Base-by-base conservation (phyloP, 1,140 invertebrate species). In the Drosophila chauvacae region DNA sequence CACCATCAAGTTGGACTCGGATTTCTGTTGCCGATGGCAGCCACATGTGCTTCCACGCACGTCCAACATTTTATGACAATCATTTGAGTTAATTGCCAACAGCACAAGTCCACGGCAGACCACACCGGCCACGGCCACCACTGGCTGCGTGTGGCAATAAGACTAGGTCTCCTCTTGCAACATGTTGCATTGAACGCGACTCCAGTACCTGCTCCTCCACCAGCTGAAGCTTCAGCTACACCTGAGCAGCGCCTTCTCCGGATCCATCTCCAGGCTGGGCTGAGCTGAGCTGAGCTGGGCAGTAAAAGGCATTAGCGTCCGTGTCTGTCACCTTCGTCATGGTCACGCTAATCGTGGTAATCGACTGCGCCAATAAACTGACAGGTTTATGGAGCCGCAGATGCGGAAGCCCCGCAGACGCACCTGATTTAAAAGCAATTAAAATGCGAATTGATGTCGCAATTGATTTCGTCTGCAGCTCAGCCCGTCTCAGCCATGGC, bases 241-340 rank as follows among this genome's bases (percentile, higher is more conserved):
- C 33, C 53, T 55, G 30, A 57, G 47, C 64, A 6, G 13, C 37
- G 30, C 37, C 65, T 30, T 23, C 56, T n/a, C 41, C 23, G 42
- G 45, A 18, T 63, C 45, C 65, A 63, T 39, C 51, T 48, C 39
- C 66, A 42, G 13, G 20, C 28, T 28, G 26, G 30, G 20, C 28
- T 28, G 26, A 23, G 10, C 59, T 35, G 28, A 30, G 30, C 45
- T 65, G 66, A 70, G 66, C 62, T 70, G 66, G 53, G 53, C 60
- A 81, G 86, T 90, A 90, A 90, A 88, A 90, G 86, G 85, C 86
- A 90, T 90, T 90, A 90, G 85, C 85, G 84, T 88, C 85, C 77
- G 65, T 84, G 85, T 88, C 84, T 90, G 85, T 90, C 85, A 90
- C 85, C 86, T 88, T 90, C 85, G 85, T 90, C 85, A 90, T 90